These are phyloP conservation scores for Lepus timidus DNA, from an alignment of 2,113 vertebrate genomes.

Conservation along the genomic window DNA sequence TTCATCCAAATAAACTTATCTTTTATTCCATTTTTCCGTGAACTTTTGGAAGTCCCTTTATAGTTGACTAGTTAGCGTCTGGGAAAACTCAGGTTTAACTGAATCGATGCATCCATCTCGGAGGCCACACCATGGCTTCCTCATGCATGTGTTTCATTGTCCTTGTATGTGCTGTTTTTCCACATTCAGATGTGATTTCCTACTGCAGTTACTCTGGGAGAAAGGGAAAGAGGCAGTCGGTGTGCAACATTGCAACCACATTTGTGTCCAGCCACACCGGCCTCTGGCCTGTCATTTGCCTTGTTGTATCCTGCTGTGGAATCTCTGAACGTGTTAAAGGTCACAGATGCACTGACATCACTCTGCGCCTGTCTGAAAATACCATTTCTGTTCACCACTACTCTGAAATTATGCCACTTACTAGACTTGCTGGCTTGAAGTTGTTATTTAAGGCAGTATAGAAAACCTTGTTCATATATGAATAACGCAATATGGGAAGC, in stretches of 20 bases:
- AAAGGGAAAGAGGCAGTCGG: background rate
- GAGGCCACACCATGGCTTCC: background rate
- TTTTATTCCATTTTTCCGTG: no score
- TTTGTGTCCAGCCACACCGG: background rate
- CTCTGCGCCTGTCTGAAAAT: background rate
- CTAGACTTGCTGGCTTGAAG: background rate
- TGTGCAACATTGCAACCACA: background rate
- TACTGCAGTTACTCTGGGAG: background rate
- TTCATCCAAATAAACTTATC: no score
- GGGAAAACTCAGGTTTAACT: background rate
- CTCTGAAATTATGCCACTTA: background rate
- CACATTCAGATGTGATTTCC: background rate
- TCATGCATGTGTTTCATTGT: background rate
- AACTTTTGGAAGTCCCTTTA: no score
- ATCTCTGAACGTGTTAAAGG: background rate
- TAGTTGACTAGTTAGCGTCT: background rate
- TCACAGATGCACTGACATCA: background rate
- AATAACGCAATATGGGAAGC: background rate
- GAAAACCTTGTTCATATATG: background rate
- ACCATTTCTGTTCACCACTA: background rate
- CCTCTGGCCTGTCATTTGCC: no score
- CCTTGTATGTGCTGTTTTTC: background rate
- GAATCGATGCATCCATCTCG: background rate
- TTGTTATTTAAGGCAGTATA: background rate
- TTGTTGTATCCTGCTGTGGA: background rate